These are phyloP conservation scores for Pachypanchax playfairii DNA, from an alignment of 2,113 vertebrate species.

Conservation along the genomic window DNA sequence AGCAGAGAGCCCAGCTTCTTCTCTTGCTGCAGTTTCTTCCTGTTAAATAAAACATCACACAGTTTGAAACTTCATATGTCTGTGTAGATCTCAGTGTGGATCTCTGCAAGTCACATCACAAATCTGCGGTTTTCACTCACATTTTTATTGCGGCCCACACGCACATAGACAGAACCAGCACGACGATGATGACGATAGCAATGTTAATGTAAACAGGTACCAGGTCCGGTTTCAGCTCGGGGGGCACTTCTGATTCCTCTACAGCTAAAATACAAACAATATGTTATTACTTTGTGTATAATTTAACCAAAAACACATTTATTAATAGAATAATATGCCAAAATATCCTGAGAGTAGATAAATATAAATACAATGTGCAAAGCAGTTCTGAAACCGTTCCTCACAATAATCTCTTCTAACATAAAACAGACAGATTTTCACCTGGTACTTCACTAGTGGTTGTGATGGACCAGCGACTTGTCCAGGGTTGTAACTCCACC, in stretches of 20 bases:
- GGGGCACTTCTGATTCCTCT: not conserved
- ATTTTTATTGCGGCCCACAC: conserved; percentile 14
- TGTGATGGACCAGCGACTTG: too few species aligned
- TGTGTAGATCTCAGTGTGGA: not conserved
- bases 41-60: conserved; percentile 14
- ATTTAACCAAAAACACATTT: not conserved
- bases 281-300: not conserved
- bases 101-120: not conserved
- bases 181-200: conserved; percentile 19
- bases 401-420: too few species aligned
- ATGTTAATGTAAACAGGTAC: conserved; percentile 10
- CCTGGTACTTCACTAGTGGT: too few species aligned
- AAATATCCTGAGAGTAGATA: too few species aligned
- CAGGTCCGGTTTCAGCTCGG: conserved; percentile 5
- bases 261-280: conserved; percentile 1
- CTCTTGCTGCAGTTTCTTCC: conserved; percentile 19
- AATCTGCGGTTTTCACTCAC: conserved; percentile 33
- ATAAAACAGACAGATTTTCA: too few species aligned
- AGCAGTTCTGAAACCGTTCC: too few species aligned
- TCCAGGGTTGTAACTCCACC: too few species aligned
- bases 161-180: conserved; percentile 42
- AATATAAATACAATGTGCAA: too few species aligned
- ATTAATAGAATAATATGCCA: too few species aligned
- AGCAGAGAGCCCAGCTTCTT: conserved; percentile 37
- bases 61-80: not conserved